These are phyloP conservation scores for Pseudochirops cupreus DNA, from an alignment of 2,797 vertebrate genomes.

Conservation along the genomic window DNA sequence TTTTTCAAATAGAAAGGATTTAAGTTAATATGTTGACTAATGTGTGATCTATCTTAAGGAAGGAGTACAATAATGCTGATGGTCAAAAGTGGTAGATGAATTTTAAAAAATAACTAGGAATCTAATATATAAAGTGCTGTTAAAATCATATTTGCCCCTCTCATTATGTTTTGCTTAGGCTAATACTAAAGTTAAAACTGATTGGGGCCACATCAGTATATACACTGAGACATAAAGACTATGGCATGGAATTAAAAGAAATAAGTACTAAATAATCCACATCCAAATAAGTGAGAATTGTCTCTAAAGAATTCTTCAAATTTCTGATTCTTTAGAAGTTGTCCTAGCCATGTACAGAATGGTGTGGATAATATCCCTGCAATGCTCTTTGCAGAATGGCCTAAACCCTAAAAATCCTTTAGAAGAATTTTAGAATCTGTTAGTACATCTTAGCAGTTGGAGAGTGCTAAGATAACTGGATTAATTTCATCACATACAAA, in stretches of 20 bases:
- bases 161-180: neutral
- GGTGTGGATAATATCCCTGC: neutral
- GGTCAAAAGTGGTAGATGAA: neutral
- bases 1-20: neutral
- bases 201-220: neutral
- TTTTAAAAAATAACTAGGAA: neutral
- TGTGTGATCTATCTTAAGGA: neutral
- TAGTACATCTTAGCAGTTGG: neutral
- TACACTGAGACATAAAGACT: neutral
- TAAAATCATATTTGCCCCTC: neutral
- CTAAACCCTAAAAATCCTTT: constrained; percentile 13
- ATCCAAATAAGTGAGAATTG: constrained; percentile 4
- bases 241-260: neutral
- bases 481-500: constrained; percentile 21
- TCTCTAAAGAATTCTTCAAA: neutral
- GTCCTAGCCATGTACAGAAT: constrained; percentile 9
- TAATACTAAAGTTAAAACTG: constrained; percentile 49
- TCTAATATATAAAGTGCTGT: neutral
- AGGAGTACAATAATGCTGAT: neutral
- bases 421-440: constrained; percentile 5
- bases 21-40: neutral
- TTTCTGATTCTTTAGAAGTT: constrained; percentile 43
- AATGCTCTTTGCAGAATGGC: neutral
- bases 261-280: neutral
- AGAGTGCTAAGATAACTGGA: constrained; percentile 36